Percentiles rank a stretch among this genome's conserved stretches.
Evolutionary conservation across 1,140 invertebrate genomes (phyloP).

Genomic region (Medauroidea extradentata): DNA sequence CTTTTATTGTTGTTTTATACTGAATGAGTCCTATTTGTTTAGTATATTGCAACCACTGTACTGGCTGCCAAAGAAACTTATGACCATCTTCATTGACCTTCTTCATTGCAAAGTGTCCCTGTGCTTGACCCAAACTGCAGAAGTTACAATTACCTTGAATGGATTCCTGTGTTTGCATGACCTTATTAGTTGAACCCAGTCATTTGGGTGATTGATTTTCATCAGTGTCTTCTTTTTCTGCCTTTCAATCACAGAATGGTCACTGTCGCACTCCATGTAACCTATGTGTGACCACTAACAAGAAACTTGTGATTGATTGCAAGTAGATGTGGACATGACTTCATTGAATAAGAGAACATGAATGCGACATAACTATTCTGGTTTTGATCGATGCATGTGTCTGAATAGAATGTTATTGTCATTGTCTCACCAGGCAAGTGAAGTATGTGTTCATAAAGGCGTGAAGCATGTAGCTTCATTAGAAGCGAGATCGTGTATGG

Average conservation of each 20-base stretch:
- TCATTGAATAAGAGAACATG: conserved; percentile 37
- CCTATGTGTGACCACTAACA: conserved; percentile 28
- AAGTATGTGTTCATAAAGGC: conserved; percentile 13
- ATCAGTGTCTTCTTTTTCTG: conserved; percentile 1
- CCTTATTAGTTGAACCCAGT: conserved; percentile 2
- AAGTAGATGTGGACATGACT: conserved; percentile 36
- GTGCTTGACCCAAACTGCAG: too few relatives aligned
- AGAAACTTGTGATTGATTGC: conserved; percentile 17
- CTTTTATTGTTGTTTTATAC: too few relatives aligned
- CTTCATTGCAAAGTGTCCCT: too few relatives aligned
- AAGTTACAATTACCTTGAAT: neutral
- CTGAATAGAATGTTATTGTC: conserved; percentile 21
- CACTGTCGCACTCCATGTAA: conserved; percentile 31
- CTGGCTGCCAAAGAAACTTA: too few relatives aligned
- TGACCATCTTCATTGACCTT: too few relatives aligned
- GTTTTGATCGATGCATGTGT: conserved; percentile 29
- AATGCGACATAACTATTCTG: conserved; percentile 22
- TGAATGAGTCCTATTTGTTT: too few relatives aligned
- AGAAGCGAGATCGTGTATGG: conserved; percentile 21
- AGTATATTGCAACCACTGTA: too few relatives aligned
- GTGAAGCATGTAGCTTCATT: conserved; percentile 19
- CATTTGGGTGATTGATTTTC: conserved; percentile 6
- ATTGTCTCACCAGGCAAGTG: neutral
- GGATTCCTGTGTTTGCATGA: neutral
- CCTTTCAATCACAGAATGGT: conserved; percentile 21